phyloP scores from a whole-genome alignment of 2,797 vertebrate genomes.

The Gallinago solitaria region DNA sequence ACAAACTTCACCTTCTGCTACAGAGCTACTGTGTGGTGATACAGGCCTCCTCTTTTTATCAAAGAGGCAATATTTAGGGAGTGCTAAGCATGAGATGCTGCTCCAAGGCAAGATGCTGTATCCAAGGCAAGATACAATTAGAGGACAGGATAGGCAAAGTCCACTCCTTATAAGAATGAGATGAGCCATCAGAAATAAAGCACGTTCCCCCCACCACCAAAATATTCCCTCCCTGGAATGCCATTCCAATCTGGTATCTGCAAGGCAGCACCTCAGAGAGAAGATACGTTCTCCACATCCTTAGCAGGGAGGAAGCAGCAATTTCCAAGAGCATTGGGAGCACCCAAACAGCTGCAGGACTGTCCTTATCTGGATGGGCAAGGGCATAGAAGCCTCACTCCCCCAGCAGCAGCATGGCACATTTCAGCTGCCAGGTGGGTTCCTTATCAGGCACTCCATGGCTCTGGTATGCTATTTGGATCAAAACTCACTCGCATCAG shows the following conservation, averaged over 20 bases:
- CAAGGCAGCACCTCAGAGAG: background rate
- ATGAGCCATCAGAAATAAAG: background rate
- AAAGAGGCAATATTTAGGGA: background rate
- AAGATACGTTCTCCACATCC: background rate
- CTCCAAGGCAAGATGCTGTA: background rate
- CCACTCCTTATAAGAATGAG: fast-evolving
- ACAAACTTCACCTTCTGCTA: background rate
- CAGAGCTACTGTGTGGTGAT: background rate
- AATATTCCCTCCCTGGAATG: background rate
- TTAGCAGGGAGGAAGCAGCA: background rate
- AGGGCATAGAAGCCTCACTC: fast-evolving
- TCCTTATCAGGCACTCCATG: background rate
- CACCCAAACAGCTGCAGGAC: fast-evolving
- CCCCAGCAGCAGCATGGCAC: background rate
- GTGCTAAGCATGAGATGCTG: background rate
- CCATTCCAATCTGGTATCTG: background rate
- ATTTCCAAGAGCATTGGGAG: background rate
- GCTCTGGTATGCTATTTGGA: background rate
- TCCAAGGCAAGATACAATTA: background rate
- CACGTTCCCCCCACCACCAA: background rate
- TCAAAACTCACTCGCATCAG: background rate
- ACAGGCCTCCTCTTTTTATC: background rate
- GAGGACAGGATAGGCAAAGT: background rate
- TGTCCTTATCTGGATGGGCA: background rate
- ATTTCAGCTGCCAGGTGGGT: background rate